Evolutionary conservation across 64 coral and sea anemone genomes (phyloP).

Genomic region (Catalaphyllia jardinei): DNA sequence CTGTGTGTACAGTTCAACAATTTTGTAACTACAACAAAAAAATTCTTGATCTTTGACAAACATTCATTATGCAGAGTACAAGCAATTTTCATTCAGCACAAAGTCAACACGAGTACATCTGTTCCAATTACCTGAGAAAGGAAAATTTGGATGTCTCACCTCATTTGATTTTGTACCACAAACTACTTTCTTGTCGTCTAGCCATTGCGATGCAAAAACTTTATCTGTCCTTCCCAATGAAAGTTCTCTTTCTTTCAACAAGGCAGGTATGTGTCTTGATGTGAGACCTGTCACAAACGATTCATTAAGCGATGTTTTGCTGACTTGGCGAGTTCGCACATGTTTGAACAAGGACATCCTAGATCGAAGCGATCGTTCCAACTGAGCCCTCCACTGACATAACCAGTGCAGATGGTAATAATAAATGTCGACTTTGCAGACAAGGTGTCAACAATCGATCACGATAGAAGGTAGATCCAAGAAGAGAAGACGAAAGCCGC

Average conservation of each 20-base stretch:
- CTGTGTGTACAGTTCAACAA: no score
- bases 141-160: slow-evolving; percentile 20
- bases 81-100: no score
- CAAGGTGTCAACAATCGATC: background rate
- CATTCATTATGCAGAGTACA: no score
- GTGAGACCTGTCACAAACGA: slow-evolving; percentile 32
- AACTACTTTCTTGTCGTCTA: slow-evolving; percentile 65
- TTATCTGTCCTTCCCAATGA: slow-evolving; percentile 67
- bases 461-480: background rate
- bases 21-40: no score
- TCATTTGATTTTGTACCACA: slow-evolving; percentile 84
- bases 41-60: no score
- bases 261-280: slow-evolving; percentile 45
- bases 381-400: background rate
- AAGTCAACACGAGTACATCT: no score
- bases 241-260: slow-evolving; percentile 45
- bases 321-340: slow-evolving; percentile 25
- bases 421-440: no score
- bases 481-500: background rate
- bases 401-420: background rate
- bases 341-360: slow-evolving; percentile 59
- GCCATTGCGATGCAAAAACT: slow-evolving; percentile 81
- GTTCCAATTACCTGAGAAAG: no score
- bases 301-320: background rate
- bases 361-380: background rate